phyloP scores from a whole-genome alignment of 2,888 invertebrate species.

The Drosophila ustulata region DNA sequence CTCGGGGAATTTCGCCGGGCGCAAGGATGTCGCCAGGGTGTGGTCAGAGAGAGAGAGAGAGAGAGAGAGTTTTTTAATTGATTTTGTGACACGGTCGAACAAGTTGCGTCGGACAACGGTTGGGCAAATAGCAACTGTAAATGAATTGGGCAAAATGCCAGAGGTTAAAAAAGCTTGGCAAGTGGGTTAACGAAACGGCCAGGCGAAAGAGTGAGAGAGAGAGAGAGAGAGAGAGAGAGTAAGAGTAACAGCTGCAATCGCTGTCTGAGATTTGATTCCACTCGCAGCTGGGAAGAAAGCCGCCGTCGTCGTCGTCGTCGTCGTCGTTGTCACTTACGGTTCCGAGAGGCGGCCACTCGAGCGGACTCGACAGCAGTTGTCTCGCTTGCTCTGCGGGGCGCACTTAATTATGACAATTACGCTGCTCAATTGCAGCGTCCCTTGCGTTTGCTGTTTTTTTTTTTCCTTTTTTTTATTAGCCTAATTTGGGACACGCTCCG shows the following conservation, averaged over 20 bases:
- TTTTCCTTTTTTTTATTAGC: slow-evolving; percentile 29
- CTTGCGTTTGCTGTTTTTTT: slow-evolving; percentile 11
- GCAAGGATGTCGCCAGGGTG: not conserved
- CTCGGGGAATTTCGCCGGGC: not conserved
- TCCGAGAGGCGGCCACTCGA: slow-evolving; percentile 35
- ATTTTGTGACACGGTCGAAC: slow-evolving; percentile 59
- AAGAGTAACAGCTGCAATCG: not conserved
- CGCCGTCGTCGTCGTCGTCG: not conserved
- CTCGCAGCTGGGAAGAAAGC: not conserved
- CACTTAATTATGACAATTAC: slow-evolving; percentile 66
- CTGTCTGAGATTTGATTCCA: not conserved
- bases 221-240: too few relatives aligned
- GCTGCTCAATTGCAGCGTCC: slow-evolving; percentile 47
- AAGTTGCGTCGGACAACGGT: slow-evolving; percentile 33
- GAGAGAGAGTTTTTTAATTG: slow-evolving; percentile 55
- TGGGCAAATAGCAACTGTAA: slow-evolving; percentile 40
- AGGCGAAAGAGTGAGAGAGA: not conserved
- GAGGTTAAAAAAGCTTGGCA: slow-evolving; percentile 13
- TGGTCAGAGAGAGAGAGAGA: not conserved
- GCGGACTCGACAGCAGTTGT: too few relatives aligned
- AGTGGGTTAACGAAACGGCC: slow-evolving; percentile 1
- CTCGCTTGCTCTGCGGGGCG: slow-evolving; percentile 12
- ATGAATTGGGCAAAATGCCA: slow-evolving; percentile 34
- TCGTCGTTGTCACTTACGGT: slow-evolving; percentile 31
- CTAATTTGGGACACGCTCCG: slow-evolving; percentile 26